phyloP scores from a whole-genome alignment of 2,113 vertebrate genomes.

The Cichladusa arquata region DNA sequence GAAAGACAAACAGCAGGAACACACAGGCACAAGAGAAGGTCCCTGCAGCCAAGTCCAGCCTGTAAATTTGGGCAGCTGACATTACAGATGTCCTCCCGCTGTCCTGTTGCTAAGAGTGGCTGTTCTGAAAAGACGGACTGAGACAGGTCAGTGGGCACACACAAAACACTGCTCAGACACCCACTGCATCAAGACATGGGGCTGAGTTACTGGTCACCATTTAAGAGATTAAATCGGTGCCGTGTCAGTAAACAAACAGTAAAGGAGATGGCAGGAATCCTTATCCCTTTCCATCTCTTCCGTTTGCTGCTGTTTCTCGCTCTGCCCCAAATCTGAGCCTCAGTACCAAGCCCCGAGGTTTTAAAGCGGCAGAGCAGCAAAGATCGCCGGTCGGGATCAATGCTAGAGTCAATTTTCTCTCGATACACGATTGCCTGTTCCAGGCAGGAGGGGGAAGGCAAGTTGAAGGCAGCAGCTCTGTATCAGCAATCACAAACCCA shows the following conservation, averaged over 20 bases:
- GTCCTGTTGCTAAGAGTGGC: slow-evolving; percentile 5
- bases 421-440: background rate
- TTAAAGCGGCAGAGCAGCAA: background rate
- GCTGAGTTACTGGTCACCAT: background rate
- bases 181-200: background rate
- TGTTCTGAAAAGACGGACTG: slow-evolving; percentile 28
- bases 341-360: background rate
- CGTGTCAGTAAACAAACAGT: slow-evolving; percentile 20
- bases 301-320: background rate
- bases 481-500: background rate
- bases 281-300: background rate
- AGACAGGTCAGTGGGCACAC: slow-evolving; percentile 15
- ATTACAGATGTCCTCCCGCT: background rate
- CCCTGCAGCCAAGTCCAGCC: slow-evolving; percentile 10
- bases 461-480: background rate
- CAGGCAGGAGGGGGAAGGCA: background rate
- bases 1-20: background rate
- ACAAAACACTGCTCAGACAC: slow-evolving; percentile 35
- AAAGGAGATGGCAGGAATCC: slow-evolving; percentile 3
- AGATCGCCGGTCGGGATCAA: background rate
- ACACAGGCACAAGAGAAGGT: background rate
- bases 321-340: background rate
- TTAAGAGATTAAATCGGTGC: slow-evolving; percentile 17
- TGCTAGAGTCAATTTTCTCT: slow-evolving; percentile 11
- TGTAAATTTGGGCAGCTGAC: slow-evolving; percentile 40